These are phyloP conservation scores for Carterocephalus palaemon DNA, from an alignment of 2,888 invertebrate genomes.

Conservation along the genomic window DNA sequence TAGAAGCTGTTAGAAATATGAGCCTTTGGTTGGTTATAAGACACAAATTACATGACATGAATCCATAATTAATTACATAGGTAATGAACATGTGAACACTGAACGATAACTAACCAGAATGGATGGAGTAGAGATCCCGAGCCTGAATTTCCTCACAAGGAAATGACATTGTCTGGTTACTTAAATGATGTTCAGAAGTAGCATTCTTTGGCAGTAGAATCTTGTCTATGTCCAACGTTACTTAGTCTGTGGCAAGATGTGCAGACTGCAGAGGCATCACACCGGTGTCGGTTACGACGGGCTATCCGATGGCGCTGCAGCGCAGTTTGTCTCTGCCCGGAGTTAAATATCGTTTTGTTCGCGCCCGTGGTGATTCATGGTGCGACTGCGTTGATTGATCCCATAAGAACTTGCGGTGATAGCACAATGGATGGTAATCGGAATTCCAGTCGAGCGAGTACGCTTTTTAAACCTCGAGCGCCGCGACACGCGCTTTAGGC, in stretches of 20 bases:
- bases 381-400: constrained; percentile 17
- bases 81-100: background rate
- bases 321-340: constrained; percentile 41
- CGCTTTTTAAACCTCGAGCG: too few relatives aligned
- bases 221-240: too few relatives aligned
- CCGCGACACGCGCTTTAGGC: too few relatives aligned
- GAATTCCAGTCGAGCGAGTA: too few relatives aligned
- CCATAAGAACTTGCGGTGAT: constrained; percentile 43
- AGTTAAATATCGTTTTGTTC: constrained; percentile 23
- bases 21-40: too few relatives aligned
- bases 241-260: constrained; percentile 30
- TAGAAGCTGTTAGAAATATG: too few relatives aligned
- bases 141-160: too few relatives aligned
- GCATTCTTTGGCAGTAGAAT: too few relatives aligned
- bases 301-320: constrained; percentile 52
- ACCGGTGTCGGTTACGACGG: constrained; percentile 59
- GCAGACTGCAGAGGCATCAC: constrained; percentile 33
- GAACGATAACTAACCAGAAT: too few relatives aligned
- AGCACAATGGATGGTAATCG: too few relatives aligned
- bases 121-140: too few relatives aligned
- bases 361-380: constrained; percentile 11
- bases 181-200: background rate
- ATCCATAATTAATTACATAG: background rate
- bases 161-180: background rate
- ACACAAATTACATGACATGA: too few relatives aligned